Evolutionary conservation across 1,140 invertebrate species (phyloP).

Genomic region (Amyelois transitella): DNA sequence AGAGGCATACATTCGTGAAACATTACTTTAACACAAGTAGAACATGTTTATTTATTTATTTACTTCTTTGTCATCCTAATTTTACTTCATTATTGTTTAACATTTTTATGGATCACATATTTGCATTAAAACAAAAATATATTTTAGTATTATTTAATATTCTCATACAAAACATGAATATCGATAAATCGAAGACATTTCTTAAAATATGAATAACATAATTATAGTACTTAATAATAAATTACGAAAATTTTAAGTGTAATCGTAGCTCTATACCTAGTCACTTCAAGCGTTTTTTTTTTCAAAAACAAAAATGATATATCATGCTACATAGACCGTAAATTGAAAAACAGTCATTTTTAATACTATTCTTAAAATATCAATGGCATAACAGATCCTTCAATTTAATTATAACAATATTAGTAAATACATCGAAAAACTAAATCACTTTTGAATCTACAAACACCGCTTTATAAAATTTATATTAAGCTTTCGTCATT

Average conservation of each 20-base stretch:
- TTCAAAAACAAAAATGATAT: background rate
- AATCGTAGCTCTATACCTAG: background rate
- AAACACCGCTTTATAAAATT: background rate
- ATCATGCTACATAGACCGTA: background rate
- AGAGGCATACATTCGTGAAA: too few relatives aligned
- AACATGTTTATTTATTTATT: too few relatives aligned
- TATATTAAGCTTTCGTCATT: background rate
- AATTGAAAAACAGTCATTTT: too few relatives aligned
- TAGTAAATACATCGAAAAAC: background rate
- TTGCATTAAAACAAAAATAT: slow-evolving; percentile 4
- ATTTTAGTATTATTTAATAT: slow-evolving; percentile 25
- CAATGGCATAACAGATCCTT: slow-evolving; percentile 50
- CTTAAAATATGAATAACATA: slow-evolving; percentile 6
- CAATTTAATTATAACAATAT: slow-evolving; percentile 10
- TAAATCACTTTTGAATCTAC: background rate
- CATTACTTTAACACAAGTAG: too few relatives aligned
- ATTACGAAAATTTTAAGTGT: slow-evolving; percentile 13
- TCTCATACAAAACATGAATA: slow-evolving; percentile 35
- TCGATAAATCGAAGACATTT: slow-evolving; percentile 22
- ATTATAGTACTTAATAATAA: slow-evolving; percentile 22
- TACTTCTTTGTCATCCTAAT: too few relatives aligned
- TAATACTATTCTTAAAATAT: slow-evolving; percentile 41
- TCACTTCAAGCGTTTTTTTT: background rate
- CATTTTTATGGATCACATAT: background rate
- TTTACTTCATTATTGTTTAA: too few relatives aligned